Conservation (phyloP, 2,888 invertebrate genomes). For the Notodonta ziczac region DNA sequence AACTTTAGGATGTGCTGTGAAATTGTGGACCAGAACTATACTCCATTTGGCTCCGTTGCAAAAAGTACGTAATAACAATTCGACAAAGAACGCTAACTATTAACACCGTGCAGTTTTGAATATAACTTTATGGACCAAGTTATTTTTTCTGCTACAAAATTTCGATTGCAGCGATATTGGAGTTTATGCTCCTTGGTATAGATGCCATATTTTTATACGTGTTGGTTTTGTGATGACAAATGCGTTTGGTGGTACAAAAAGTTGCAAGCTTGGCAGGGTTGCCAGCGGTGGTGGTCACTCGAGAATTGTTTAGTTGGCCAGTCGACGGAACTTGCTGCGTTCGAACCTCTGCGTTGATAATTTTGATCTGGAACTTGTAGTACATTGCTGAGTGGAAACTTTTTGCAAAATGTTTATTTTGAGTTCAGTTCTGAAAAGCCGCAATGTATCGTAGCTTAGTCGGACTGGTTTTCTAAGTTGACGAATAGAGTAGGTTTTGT, state of each 20-base stretch:
- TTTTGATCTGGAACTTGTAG: constrained; percentile 32
- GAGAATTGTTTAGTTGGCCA: constrained; percentile 76
- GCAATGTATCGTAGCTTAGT: background rate
- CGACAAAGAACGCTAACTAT: constrained; percentile 66
- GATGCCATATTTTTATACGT: constrained; percentile 15
- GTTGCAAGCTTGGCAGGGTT: constrained; percentile 66
- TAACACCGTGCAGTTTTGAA: constrained; percentile 71
- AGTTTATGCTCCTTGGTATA: constrained; percentile 7
- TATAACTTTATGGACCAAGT: constrained; percentile 48
- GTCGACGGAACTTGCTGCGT: constrained; percentile 44
- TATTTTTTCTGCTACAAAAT: constrained; percentile 9
- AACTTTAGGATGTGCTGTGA: constrained; percentile 17
- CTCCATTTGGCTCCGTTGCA: constrained; percentile 66
- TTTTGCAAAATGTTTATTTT: background rate
- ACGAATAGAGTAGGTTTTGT: too few species aligned
- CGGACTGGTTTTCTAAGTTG: too few species aligned
- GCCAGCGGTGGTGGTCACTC: constrained; percentile 66
- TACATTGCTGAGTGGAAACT: constrained; percentile 37
- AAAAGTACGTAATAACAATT: constrained; percentile 70
- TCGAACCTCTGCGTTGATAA: constrained; percentile 41
- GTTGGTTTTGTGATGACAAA: constrained; percentile 11
- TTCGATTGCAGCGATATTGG: background rate
- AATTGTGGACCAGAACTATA: constrained; percentile 36
- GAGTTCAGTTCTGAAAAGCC: background rate
- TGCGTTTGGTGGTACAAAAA: constrained; percentile 40